These are phyloP conservation scores for Monodelphis domestica DNA, from an alignment of 2,797 vertebrate species.

Conservation along the genomic window DNA sequence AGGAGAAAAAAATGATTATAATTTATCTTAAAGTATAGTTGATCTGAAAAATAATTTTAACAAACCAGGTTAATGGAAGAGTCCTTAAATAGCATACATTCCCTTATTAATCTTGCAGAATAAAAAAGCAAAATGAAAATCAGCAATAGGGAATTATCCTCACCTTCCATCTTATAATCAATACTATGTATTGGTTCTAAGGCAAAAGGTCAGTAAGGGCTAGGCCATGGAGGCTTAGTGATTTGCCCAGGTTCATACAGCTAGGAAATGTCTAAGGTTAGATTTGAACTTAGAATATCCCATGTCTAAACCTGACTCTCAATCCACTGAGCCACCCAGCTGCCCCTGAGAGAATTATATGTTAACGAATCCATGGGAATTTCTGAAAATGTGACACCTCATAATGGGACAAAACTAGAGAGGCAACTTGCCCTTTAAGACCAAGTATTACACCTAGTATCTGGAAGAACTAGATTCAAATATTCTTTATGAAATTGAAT, in stretches of 20 bases:
- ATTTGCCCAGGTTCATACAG: too few relatives aligned
- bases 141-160: too few relatives aligned
- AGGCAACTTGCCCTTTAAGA: background rate
- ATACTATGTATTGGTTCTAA: too few relatives aligned
- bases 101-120: background rate
- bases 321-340: too few relatives aligned
- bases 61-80: background rate
- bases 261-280: too few relatives aligned
- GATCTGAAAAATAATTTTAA: background rate
- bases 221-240: too few relatives aligned
- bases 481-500: background rate
- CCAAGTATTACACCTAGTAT: background rate
- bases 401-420: background rate
- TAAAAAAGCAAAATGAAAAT: background rate
- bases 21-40: background rate
- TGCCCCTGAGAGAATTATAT: background rate
- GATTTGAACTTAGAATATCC: too few relatives aligned
- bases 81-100: background rate
- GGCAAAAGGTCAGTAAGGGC: too few relatives aligned
- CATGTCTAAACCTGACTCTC: too few relatives aligned
- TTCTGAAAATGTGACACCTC: background rate
- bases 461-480: background rate
- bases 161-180: too few relatives aligned
- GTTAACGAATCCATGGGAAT: background rate
- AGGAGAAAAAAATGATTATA: background rate